Conservation (phyloP, 2,888 invertebrate genomes). For the Lasius fuliginosus region DNA sequence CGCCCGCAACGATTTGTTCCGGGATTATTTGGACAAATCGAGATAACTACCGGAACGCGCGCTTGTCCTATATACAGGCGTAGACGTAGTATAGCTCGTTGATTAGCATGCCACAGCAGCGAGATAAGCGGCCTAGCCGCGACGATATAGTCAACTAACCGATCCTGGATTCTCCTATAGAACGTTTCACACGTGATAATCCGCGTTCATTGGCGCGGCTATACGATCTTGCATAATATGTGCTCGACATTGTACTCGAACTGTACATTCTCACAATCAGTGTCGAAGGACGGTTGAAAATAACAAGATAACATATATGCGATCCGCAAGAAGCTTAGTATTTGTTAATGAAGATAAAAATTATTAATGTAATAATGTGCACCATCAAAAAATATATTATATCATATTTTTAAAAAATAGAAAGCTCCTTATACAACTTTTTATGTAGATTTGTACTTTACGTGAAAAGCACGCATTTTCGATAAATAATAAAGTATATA, state of each 20-base stretch:
- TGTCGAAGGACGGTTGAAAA: background rate
- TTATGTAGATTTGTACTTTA: background rate
- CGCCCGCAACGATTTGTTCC: slow-evolving; percentile 79
- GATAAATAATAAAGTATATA: background rate
- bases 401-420: background rate
- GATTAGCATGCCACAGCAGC: slow-evolving; percentile 84
- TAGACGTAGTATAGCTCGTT: slow-evolving; percentile 77
- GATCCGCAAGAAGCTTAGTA: background rate
- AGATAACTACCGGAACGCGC: slow-evolving; percentile 80
- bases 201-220: slow-evolving; percentile 67
- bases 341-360: background rate
- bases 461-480: background rate
- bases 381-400: background rate
- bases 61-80: slow-evolving; percentile 73
- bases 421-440: background rate
- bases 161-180: slow-evolving; percentile 71
- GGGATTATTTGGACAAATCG: slow-evolving; percentile 84
- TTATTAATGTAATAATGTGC: background rate
- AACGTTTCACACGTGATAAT: slow-evolving; percentile 79
- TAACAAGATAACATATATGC: background rate
- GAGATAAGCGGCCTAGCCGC: slow-evolving; percentile 84
- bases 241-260: background rate
- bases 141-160: slow-evolving; percentile 80
- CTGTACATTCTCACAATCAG: background rate
- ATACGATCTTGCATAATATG: slow-evolving; percentile 33